A percentile compares a stretch with the other conserved stretches of the same genome.
Conservation (phyloP, 2,888 invertebrate species). For the Morpho deidamia region DNA sequence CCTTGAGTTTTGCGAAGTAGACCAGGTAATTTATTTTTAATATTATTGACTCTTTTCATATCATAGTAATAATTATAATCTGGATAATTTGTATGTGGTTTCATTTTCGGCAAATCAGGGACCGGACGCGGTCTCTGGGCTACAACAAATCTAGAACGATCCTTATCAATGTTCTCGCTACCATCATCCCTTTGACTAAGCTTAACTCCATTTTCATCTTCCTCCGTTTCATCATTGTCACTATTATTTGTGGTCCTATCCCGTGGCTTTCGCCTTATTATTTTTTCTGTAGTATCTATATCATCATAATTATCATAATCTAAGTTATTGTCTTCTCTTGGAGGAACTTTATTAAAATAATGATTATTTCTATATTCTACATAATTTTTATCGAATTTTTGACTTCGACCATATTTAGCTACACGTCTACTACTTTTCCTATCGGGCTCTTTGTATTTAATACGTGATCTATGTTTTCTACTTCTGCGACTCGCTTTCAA, state of each 20-base stretch:
- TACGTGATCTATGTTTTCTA: constrained; percentile 22
- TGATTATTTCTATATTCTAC: constrained; percentile 16
- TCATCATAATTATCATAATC: constrained; percentile 25
- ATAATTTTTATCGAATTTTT: constrained; percentile 29
- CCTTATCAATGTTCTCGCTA: constrained; percentile 7
- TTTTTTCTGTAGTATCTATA: constrained; percentile 35
- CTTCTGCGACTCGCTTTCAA: constrained; percentile 12
- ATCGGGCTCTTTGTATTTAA: constrained; percentile 5
- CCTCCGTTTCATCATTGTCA: constrained; percentile 15
- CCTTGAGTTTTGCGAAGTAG: constrained; percentile 43
- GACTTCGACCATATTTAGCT: constrained; percentile 28
- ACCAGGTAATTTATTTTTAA: constrained; percentile 46
- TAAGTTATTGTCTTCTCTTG: constrained; percentile 31
- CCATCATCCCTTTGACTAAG: constrained; percentile 14
- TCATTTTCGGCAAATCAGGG: constrained; percentile 1
- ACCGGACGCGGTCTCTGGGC: neutral
- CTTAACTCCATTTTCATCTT: constrained; percentile 23
- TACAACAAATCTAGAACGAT: neutral
- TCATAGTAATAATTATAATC: constrained; percentile 56
- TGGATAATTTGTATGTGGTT: constrained; percentile 8
- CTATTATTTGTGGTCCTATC: constrained; percentile 33
- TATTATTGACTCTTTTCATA: constrained; percentile 47
- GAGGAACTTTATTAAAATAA: constrained; percentile 24
- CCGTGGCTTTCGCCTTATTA: constrained; percentile 43
- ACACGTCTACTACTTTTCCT: constrained; percentile 4